Evolutionary conservation across 2,113 vertebrate species (phyloP), one percentile per base, ranked within the genome.

Genomic region (Rutilus rutilus): DNA sequence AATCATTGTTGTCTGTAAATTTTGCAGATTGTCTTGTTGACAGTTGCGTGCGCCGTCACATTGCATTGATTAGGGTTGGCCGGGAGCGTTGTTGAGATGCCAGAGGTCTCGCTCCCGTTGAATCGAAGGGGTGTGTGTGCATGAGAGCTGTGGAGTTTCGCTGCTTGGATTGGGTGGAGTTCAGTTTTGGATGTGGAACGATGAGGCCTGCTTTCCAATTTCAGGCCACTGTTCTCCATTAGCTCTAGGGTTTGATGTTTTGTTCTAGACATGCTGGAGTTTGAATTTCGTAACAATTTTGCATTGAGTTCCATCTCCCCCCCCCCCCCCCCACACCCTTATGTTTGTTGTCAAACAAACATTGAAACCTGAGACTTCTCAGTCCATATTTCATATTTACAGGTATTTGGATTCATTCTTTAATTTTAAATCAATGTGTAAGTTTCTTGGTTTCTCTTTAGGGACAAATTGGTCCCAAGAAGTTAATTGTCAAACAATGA

Each of bases 121-220:
- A 52, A 2, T 52, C 6, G 42, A 67, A 52, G 42, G 45, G 12
- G 81, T 54, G 81, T 83, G 81, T 17, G 78, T 9, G 77, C 60
- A 5, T 17, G 50, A 57, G 67, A 33, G 25, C 30, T 83, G 11
- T 69, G 50, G 67, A 57, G 33, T 27, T 47, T 64, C 27, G 78
- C 74, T 77, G 71, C 42, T 50, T 47, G 27, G 47, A 17, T 75
- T 80, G 78, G 85, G 85, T 73, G 85, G 85, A 81, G 85, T 79
- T 60, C n/a, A 79, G 21, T 81, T 85, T 81, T 86, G 85, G 78
- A 86, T 86, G 52, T 45, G 64, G 65, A 86, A 59, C 11, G n/a
- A 59, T 25, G 77, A 80, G 52, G 33, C 50, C 85, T 86, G 77
- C 76, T 54, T 83, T 83, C 50, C 64, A 17, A 12, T 42, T 83